Evolutionary conservation across 2,888 invertebrate genomes (phyloP).

Genomic region (Drosophila nr. medialis): DNA sequence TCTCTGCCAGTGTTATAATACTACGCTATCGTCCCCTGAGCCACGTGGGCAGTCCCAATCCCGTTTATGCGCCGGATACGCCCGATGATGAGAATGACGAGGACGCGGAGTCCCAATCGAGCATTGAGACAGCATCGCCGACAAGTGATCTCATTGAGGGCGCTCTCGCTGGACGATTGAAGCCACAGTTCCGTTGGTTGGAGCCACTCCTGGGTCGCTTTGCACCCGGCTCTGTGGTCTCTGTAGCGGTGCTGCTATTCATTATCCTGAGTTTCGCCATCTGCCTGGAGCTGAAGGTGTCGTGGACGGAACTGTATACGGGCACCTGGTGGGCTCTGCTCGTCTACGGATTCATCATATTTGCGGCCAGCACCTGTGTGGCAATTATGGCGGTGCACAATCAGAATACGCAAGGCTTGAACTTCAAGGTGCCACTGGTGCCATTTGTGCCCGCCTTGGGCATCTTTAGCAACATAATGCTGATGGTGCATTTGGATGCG

Average conservation of each 20-base stretch:
- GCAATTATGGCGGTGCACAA: slow-evolving; percentile 91
- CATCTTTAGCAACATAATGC: slow-evolving; percentile 91
- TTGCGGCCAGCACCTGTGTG: slow-evolving; percentile 89
- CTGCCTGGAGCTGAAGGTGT: slow-evolving; percentile 88
- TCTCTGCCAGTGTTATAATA: slow-evolving; percentile 95
- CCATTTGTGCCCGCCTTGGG: slow-evolving; percentile 92
- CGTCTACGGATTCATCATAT: slow-evolving; percentile 87
- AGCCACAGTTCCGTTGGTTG: slow-evolving; percentile 90
- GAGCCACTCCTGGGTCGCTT: slow-evolving; percentile 90
- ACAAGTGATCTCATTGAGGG: slow-evolving; percentile 86
- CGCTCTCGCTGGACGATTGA: slow-evolving; percentile 90
- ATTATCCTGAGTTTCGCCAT: slow-evolving; percentile 89
- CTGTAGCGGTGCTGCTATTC: slow-evolving; percentile 89
- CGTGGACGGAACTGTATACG: slow-evolving; percentile 86
- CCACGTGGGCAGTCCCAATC: slow-evolving; percentile 81
- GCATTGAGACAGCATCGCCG: slow-evolving; percentile 87
- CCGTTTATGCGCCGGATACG: slow-evolving; percentile 86
- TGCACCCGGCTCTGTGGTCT: slow-evolving; percentile 91
- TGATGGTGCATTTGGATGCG: slow-evolving; percentile 93
- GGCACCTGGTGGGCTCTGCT: slow-evolving; percentile 90
- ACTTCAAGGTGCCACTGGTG: slow-evolving; percentile 92
- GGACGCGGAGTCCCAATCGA: slow-evolving; percentile 87
- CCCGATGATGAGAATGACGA: slow-evolving; percentile 86
- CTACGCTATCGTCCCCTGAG: slow-evolving; percentile 90
- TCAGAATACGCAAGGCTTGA: slow-evolving; percentile 89